Percentiles rank a stretch among this genome's conserved stretches.
These are phyloP conservation scores for Marronus borbonicus DNA, from an alignment of 2,888 invertebrate species.

Conservation along the genomic window DNA sequence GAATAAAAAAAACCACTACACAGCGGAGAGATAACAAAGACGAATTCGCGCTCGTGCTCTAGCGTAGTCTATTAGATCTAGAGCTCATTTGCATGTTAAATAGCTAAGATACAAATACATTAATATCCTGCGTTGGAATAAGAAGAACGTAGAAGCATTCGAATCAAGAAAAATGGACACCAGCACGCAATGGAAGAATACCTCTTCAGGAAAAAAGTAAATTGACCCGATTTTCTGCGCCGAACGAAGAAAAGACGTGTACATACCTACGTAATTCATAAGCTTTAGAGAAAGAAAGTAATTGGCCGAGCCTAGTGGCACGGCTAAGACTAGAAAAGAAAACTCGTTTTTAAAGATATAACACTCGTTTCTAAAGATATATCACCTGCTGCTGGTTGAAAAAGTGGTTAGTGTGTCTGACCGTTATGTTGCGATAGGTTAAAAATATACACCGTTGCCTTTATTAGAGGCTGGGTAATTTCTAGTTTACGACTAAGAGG, in stretches of 20 bases:
- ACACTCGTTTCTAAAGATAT: conserved; percentile 20
- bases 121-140: background rate
- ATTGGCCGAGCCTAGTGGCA: conserved; percentile 6
- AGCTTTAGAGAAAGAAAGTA: conserved; percentile 32
- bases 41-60: background rate
- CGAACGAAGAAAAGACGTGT: background rate
- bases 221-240: background rate
- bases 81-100: conserved; percentile 23
- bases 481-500: conserved; percentile 33
- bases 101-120: conserved; percentile 19
- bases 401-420: conserved; percentile 50
- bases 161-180: conserved; percentile 16
- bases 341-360: conserved; percentile 26
- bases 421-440: conserved; percentile 50
- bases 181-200: conserved; percentile 15
- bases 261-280: conserved; percentile 4
- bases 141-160: background rate
- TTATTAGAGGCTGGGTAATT: conserved; percentile 23
- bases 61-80: background rate
- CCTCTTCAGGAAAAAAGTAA: background rate
- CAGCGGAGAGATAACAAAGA: too few species aligned
- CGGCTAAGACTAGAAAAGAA: conserved; percentile 24
- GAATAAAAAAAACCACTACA: too few species aligned
- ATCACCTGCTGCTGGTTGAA: conserved; percentile 19
- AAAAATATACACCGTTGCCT: conserved; percentile 38